Evolutionary conservation across 1,140 invertebrate species (phyloP).

Genomic region (Microplitis mediator): DNA sequence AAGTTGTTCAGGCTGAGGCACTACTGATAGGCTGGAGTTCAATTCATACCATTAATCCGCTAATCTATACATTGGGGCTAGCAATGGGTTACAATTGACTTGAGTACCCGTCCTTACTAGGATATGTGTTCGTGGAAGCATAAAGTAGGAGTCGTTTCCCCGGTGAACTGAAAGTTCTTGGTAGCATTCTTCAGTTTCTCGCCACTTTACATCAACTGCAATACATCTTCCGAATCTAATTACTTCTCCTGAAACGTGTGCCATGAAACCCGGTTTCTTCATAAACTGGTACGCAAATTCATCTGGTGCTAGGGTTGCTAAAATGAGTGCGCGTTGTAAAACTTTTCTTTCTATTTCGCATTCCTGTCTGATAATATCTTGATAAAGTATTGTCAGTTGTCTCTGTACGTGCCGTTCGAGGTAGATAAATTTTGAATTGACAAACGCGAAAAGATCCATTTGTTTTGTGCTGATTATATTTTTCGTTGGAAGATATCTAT

Average conservation of each 20-base stretch:
- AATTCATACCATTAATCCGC: conserved; percentile 29
- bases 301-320: conserved; percentile 28
- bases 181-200: conserved; percentile 25
- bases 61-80: conserved; percentile 25
- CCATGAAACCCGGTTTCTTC: conserved; percentile 37
- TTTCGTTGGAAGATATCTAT: background rate
- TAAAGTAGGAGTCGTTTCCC: conserved; percentile 24
- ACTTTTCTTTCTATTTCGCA: conserved; percentile 34
- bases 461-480: background rate
- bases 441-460: conserved; percentile 7
- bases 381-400: background rate
- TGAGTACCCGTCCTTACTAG: conserved; percentile 18
- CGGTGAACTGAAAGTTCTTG: conserved; percentile 16
- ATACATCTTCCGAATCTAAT: conserved; percentile 37
- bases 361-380: background rate
- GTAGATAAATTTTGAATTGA: background rate
- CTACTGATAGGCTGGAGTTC: background rate
- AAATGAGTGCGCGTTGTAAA: conserved; percentile 21
- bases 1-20: conserved; percentile 29
- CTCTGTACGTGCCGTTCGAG: background rate
- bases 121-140: conserved; percentile 29
- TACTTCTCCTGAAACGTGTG: conserved; percentile 35
- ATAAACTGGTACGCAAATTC: conserved; percentile 37
- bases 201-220: conserved; percentile 20
- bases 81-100: conserved; percentile 16